Evolutionary conservation across 2,888 invertebrate genomes (phyloP).

Genomic region (Flabesymbios commensalis): DNA sequence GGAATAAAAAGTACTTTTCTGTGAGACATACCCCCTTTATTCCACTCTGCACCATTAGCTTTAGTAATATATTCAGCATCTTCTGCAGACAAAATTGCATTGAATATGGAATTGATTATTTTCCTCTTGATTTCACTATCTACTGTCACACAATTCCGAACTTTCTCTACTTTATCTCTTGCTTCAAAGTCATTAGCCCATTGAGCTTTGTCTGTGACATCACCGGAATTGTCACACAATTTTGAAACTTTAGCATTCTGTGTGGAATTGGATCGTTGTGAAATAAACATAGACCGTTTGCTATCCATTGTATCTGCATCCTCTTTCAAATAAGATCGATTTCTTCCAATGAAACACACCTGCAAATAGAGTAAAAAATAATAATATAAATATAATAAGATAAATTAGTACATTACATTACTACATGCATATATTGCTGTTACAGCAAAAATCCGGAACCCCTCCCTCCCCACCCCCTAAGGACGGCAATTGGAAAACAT

Average conservation of each 20-base stretch:
- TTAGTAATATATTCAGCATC: conserved; percentile 21
- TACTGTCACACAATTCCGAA: conserved; percentile 85
- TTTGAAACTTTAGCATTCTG: not conserved
- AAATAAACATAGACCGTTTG: conserved; percentile 42
- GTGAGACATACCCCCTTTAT: conserved; percentile 48
- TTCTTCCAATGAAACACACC: conserved; percentile 54
- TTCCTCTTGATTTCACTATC: conserved; percentile 69
- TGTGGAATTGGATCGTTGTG: conserved; percentile 25
- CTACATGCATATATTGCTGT: no score
- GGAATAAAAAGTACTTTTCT: no score
- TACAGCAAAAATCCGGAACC: no score
- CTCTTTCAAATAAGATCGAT: conserved; percentile 37
- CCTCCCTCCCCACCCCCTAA: no score
- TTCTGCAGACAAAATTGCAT: conserved; percentile 65
- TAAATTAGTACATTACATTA: not conserved
- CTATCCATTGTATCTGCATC: conserved; percentile 38
- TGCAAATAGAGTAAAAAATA: conserved; percentile 24
- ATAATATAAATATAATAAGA: not conserved
- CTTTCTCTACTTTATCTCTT: conserved; percentile 69
- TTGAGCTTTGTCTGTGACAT: not conserved
- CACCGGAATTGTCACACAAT: not conserved
- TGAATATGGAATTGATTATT: no score
- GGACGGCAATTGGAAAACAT: no score
- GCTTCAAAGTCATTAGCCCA: conserved; percentile 49
- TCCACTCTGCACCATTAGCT: conserved; percentile 46